Percentiles rank a stretch among this genome's conserved stretches.
Evolutionary conservation across 1,140 invertebrate species (phyloP).

Genomic region (Drosophila santomea): DNA sequence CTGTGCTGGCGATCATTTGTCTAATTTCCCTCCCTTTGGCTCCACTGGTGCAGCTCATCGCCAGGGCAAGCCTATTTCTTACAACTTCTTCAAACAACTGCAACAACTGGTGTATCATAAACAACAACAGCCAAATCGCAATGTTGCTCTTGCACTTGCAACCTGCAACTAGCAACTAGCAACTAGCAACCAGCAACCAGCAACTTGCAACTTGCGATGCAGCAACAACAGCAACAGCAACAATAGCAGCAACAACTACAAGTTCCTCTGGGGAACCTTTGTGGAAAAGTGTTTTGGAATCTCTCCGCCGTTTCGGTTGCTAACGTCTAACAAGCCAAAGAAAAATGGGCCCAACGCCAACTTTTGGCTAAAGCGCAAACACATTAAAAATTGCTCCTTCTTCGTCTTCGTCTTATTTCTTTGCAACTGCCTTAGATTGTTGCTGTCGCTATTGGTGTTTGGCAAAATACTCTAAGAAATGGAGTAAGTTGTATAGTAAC

Average conservation of each 20-base stretch:
- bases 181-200: too few relatives aligned
- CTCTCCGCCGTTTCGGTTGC: constrained; percentile 31
- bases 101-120: constrained; percentile 79
- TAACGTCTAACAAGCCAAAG: constrained; percentile 78
- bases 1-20: constrained; percentile 55
- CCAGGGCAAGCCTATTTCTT: constrained; percentile 70
- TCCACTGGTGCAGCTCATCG: constrained; percentile 14
- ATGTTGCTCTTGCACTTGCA: constrained; percentile 67
- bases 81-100: constrained; percentile 81
- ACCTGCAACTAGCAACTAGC: constrained; percentile 14
- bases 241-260: constrained; percentile 25
- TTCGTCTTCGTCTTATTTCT: constrained; percentile 16
- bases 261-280: constrained; percentile 63
- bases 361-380: constrained; percentile 80
- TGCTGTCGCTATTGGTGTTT: constrained; percentile 25
- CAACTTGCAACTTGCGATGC: constrained; percentile 20
- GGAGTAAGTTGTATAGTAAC: background rate
- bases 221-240: constrained; percentile 11
- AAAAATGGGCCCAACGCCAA: constrained; percentile 83
- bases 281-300: constrained; percentile 66
- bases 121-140: constrained; percentile 64
- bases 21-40: constrained; percentile 21
- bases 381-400: constrained; percentile 76
- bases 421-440: constrained; percentile 30
- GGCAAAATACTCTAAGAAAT: constrained; percentile 28